Evolutionary conservation across 2,888 invertebrate species (phyloP).

Genomic region (Orchestes rusci): DNA sequence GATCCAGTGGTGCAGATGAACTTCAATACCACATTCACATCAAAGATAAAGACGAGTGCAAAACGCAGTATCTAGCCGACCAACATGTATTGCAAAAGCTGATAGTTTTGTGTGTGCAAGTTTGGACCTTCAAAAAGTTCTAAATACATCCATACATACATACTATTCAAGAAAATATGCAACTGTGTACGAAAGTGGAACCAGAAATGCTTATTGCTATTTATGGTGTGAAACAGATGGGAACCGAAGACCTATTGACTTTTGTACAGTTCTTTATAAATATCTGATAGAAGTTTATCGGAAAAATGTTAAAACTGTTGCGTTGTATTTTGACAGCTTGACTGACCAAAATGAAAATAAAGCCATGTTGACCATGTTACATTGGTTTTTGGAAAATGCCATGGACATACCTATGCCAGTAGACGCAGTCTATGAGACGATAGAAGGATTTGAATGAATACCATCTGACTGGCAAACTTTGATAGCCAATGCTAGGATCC

Average conservation of each 20-base stretch:
- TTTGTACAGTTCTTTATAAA: slow-evolving; percentile 14
- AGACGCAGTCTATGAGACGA: slow-evolving; percentile 32
- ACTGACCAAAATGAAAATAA: slow-evolving; percentile 33
- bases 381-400: slow-evolving; percentile 25
- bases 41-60: slow-evolving; percentile 3
- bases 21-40: not conserved
- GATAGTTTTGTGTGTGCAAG: slow-evolving; percentile 12
- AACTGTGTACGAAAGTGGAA: slow-evolving; percentile 28
- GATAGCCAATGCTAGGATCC: slow-evolving; percentile 12
- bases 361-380: too few species aligned
- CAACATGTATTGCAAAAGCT: slow-evolving; percentile 6
- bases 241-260: slow-evolving; percentile 26
- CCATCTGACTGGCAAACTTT: slow-evolving; percentile 35
- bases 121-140: slow-evolving; percentile 31
- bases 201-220: slow-evolving; percentile 26
- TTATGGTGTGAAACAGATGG: slow-evolving; percentile 24
- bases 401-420: slow-evolving; percentile 33
- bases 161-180: slow-evolving; percentile 27
- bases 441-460: slow-evolving; percentile 30
- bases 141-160: slow-evolving; percentile 30
- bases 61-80: slow-evolving; percentile 9
- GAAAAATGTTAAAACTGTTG: slow-evolving; percentile 19
- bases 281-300: slow-evolving; percentile 14
- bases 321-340: slow-evolving; percentile 30
- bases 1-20: slow-evolving; percentile 1